Evolutionary conservation across 2,888 invertebrate genomes (phyloP), one percentile per base, ranked within the genome.

Genomic region (Nemurella pictetii): DNA sequence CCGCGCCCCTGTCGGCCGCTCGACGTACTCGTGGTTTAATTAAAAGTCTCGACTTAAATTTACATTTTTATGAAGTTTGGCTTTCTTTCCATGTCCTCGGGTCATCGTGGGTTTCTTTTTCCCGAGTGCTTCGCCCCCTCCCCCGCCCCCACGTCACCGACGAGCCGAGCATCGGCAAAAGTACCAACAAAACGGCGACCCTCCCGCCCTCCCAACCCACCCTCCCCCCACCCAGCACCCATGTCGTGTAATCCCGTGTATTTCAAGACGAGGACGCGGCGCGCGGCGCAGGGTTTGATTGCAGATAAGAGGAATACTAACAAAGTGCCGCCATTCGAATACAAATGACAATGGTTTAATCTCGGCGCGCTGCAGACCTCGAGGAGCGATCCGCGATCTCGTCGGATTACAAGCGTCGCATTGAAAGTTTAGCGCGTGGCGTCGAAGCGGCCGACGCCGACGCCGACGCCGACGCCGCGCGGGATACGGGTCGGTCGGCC

Each of bases 261-360:
- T 9, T 12, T 9, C 1, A 26, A 80, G 35, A 80, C 32, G 12
- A 12, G 15, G 55, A 7, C 55, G n/a, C n/a, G 55, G 20, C 55
- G 55, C n/a, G 32, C 30, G 80, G 20, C 32, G 32, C 7, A 35
- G 36, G 35, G 26, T 80, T 80, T 80, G 32, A 80, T 80, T 35
- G 80, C 32, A 80, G 80, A 80, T 80, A 80, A 80, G 80, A 80
- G 80, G 55, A 32, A 80, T 20, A 80, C 80, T 80, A 35, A 80
- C 80, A 80, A 80, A 80, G 36, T 80, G 20, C 32, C 80, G 25
- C 32, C 80, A 35, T 80, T 80, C 32, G 80, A 80, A 80, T 80
- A 80, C 80, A 80, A 80, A 80, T 80, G 80, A 35, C 80, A 80
- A 35, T 80, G 80, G 80, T 80, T 80, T 80, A 80, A 80, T 80